Evolutionary conservation across 2,888 invertebrate genomes (phyloP).

Genomic region (Drosophila colorata): DNA sequence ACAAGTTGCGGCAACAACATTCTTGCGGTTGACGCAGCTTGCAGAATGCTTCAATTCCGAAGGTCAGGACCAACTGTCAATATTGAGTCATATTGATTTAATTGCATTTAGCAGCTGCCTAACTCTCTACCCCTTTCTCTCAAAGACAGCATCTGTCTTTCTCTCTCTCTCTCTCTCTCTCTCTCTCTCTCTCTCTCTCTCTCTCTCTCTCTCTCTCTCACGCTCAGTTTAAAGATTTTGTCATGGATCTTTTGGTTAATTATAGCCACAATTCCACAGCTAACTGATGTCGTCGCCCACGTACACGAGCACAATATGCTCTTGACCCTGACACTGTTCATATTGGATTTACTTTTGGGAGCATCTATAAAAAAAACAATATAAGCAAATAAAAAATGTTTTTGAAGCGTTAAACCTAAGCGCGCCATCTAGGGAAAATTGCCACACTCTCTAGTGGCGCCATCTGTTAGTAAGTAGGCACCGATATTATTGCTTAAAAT

Average conservation of each 20-base stretch:
- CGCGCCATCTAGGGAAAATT: slow-evolving; percentile 23
- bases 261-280: slow-evolving; percentile 29
- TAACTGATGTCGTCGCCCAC: slow-evolving; percentile 22
- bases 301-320: slow-evolving; percentile 13
- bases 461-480: slow-evolving; percentile 1
- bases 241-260: slow-evolving; percentile 31
- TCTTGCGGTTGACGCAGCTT: slow-evolving; percentile 56
- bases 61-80: slow-evolving; percentile 37
- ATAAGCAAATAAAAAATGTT: background rate
- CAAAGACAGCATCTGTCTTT: background rate
- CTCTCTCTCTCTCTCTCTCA: background rate
- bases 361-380: background rate
- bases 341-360: background rate
- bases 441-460: background rate
- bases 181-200: background rate
- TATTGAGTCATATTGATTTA: slow-evolving; percentile 16
- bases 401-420: background rate
- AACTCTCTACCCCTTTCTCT: background rate
- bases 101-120: slow-evolving; percentile 2
- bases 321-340: slow-evolving; percentile 65
- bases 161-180: background rate
- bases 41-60: slow-evolving; percentile 19
- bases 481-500: background rate
- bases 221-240: too few species aligned
- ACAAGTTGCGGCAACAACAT: slow-evolving; percentile 58